phyloP scores from a whole-genome alignment of 2,797 vertebrate species.

The Pachyuromys duprasi region DNA sequence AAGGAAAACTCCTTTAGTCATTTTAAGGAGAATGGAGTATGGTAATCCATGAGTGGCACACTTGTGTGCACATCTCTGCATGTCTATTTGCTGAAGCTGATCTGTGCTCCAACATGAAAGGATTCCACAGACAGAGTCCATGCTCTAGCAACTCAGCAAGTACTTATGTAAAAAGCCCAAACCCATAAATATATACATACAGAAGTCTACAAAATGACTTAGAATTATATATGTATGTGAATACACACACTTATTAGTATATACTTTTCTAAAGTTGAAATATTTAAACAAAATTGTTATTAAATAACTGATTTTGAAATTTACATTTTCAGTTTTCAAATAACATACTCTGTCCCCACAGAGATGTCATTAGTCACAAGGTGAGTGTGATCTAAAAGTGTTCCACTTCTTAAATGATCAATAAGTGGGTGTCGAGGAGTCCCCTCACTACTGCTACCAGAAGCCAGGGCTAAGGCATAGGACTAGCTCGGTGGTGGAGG shows the following conservation, averaged over 20 bases:
- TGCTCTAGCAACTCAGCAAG: neutral
- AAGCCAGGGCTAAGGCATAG: neutral
- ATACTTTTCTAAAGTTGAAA: neutral
- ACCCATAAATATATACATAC: neutral
- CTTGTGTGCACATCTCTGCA: neutral
- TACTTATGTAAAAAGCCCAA: neutral
- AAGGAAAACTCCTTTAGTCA: neutral
- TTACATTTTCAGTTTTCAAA: neutral
- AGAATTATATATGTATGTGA: neutral
- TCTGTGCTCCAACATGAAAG: neutral
- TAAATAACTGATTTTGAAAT: conserved; percentile 16
- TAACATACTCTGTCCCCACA: neutral
- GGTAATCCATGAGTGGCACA: neutral
- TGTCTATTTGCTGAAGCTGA: neutral
- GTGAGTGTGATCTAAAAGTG: neutral
- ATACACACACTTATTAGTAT: neutral
- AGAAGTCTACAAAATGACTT: neutral
- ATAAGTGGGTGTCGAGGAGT: neutral
- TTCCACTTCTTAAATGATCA: neutral
- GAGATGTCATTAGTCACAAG: neutral
- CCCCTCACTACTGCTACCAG: neutral
- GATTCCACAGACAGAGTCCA: neutral
- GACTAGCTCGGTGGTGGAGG: too few relatives aligned
- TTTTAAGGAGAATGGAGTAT: neutral
- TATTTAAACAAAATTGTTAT: conserved; percentile 14